phyloP scores from a whole-genome alignment of 2,113 vertebrate species.

The Platycercus adscitus region DNA sequence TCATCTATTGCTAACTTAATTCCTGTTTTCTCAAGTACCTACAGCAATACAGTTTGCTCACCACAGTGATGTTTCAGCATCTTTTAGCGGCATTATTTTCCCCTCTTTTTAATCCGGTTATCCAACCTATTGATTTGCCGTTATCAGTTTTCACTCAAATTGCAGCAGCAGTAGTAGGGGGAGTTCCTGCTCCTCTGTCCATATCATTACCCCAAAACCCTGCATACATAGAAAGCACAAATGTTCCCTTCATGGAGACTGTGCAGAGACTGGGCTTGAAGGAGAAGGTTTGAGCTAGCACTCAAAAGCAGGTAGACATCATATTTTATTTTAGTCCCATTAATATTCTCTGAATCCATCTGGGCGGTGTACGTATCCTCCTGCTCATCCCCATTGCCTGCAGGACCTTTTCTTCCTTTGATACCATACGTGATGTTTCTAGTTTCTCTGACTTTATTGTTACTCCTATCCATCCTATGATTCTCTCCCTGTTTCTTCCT shows the following conservation, averaged over 20 bases:
- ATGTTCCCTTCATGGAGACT: neutral
- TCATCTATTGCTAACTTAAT: neutral
- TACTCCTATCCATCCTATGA: neutral
- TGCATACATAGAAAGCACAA: neutral
- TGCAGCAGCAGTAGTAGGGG: neutral
- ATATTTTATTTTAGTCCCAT: neutral
- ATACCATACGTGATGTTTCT: neutral
- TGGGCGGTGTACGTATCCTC: neutral
- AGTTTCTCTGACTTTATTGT: neutral
- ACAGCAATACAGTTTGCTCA: neutral
- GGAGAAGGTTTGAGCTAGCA: neutral
- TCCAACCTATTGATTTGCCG: neutral
- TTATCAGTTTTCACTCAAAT: neutral
- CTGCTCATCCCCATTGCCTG: neutral
- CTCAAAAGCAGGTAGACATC: neutral
- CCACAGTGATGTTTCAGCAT: neutral
- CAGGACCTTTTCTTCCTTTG: neutral
- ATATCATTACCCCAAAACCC: neutral
- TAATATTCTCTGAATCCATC: neutral
- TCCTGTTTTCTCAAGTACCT: neutral
- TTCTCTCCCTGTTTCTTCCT: neutral
- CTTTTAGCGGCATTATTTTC: neutral
- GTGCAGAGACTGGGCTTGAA: neutral
- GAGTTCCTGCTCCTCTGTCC: neutral
- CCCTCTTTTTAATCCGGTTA: neutral